Evolutionary conservation across 2,113 vertebrate genomes (phyloP).

Genomic region (Pungitius pungitius): DNA sequence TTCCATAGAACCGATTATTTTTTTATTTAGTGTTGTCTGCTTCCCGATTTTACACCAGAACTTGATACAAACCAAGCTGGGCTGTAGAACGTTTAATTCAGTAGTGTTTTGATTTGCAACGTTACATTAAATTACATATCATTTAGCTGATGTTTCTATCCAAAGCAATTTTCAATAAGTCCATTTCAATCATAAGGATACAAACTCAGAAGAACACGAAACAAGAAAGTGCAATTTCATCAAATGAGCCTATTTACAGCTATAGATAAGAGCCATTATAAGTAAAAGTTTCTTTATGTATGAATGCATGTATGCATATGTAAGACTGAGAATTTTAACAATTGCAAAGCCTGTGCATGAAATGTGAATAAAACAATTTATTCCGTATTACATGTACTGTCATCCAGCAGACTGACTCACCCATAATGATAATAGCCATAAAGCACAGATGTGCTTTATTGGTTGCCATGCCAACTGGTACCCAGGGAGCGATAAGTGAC

Average conservation of each 20-base stretch:
- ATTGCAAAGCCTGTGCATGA: conserved; percentile 1
- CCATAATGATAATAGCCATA: conserved; percentile 22
- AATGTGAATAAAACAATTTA: conserved; percentile 31
- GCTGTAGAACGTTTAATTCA: background rate
- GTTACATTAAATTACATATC: too few species aligned
- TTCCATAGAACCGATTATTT: background rate
- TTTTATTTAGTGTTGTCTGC: background rate
- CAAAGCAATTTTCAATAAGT: too few species aligned
- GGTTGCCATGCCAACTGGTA: conserved; percentile 56
- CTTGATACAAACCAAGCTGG: background rate
- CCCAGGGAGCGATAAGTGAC: conserved; percentile 36
- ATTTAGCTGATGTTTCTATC: too few species aligned
- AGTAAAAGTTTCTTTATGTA: too few species aligned
- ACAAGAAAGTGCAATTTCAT: too few species aligned
- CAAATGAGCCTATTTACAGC: too few species aligned
- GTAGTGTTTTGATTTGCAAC: background rate
- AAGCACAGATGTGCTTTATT: conserved; percentile 45
- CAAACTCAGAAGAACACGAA: too few species aligned
- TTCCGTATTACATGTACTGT: conserved; percentile 10
- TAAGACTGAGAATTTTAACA: conserved; percentile 19
- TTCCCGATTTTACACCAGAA: background rate
- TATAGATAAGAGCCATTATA: too few species aligned
- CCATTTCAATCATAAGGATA: too few species aligned
- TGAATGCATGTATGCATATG: background rate
- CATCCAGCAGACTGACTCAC: conserved; percentile 20